Conservation (phyloP, 2,113 vertebrate genomes). For the Dromiciops gliroides region DNA sequence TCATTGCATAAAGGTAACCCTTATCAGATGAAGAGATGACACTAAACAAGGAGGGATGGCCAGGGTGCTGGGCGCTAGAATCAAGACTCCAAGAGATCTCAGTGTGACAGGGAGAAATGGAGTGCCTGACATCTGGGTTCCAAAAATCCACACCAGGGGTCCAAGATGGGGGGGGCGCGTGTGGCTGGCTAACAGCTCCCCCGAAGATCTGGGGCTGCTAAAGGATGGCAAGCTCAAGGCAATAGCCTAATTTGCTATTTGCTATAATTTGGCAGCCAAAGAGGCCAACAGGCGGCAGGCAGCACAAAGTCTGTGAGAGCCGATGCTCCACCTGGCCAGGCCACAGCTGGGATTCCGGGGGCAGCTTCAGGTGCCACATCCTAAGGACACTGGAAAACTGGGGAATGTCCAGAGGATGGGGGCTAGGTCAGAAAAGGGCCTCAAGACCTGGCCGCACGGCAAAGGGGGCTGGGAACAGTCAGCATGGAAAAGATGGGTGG, state of each 20-base stretch:
- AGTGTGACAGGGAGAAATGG: not conserved
- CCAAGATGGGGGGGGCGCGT: not conserved
- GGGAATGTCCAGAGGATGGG: not conserved
- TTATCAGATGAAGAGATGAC: not conserved
- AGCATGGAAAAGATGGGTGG: not conserved
- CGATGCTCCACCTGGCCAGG: not conserved
- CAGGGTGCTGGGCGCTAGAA: not conserved
- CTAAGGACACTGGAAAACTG: not conserved
- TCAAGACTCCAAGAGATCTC: not conserved
- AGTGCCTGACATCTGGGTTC: not conserved
- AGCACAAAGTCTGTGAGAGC: too few relatives aligned
- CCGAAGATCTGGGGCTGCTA: not conserved
- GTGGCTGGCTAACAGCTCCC: not conserved
- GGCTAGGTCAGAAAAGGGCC: too few relatives aligned
- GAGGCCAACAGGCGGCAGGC: not conserved
- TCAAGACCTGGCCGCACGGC: not conserved
- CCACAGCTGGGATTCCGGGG: not conserved
- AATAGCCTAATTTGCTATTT: too few relatives aligned
- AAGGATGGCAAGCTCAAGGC: not conserved
- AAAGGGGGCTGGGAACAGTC: not conserved
- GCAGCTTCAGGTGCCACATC: not conserved
- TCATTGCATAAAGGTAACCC: not conserved
- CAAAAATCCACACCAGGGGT: not conserved
- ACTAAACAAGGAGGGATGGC: not conserved
- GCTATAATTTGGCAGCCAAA: not conserved